Conservation (phyloP, 2,888 invertebrate genomes). For the Dynastes grantii region DNA sequence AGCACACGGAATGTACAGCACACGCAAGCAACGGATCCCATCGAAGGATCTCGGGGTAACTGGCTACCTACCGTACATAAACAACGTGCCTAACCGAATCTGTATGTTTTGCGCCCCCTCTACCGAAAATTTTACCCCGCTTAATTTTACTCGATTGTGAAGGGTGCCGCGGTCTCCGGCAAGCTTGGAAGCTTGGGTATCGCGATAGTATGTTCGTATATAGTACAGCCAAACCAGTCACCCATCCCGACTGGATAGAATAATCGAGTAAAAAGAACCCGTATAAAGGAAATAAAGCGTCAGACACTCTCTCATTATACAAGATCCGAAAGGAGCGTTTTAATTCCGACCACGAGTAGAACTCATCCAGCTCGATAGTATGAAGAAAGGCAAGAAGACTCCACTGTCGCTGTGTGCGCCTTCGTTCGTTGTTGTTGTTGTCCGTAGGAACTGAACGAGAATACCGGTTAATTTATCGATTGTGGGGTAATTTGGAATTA, state of each 20-base stretch:
- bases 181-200: slow-evolving; percentile 20
- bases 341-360: slow-evolving; percentile 18
- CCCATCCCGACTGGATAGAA: not conserved
- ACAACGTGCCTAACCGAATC: slow-evolving; percentile 49
- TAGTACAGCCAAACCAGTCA: slow-evolving; percentile 16
- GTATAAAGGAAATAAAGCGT: slow-evolving; percentile 29
- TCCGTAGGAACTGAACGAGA: slow-evolving; percentile 29
- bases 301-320: slow-evolving; percentile 33
- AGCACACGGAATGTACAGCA: slow-evolving; percentile 16
- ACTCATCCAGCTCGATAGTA: not conserved
- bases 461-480: slow-evolving; percentile 45
- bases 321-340: slow-evolving; percentile 28
- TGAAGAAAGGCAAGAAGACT: slow-evolving; percentile 9
- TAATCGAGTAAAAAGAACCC: slow-evolving; percentile 37
- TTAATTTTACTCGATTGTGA: slow-evolving; percentile 47
- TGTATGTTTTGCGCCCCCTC: slow-evolving; percentile 46
- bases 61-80: slow-evolving; percentile 50
- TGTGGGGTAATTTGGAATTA: slow-evolving; percentile 47
- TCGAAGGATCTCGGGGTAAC: slow-evolving; percentile 41
- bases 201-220: not conserved
- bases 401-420: slow-evolving; percentile 6
- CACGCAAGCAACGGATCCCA: slow-evolving; percentile 33
- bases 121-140: slow-evolving; percentile 50
- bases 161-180: slow-evolving; percentile 33
- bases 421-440: slow-evolving; percentile 24